Conservation (phyloP, 2,113 vertebrate species). For the Strix aluco region DNA sequence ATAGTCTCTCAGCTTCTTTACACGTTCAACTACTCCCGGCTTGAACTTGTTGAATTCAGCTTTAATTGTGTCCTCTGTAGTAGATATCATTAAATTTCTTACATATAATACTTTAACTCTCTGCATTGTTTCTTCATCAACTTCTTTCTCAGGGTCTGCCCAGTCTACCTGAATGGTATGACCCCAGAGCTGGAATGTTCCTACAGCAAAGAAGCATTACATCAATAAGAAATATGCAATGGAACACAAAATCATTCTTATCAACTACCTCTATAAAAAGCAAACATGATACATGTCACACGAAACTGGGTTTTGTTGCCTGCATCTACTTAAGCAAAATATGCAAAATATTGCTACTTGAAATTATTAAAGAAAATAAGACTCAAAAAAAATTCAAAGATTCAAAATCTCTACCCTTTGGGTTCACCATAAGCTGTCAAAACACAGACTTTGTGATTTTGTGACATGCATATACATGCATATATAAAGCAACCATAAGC, state of each 20-base stretch:
- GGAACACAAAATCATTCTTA: neutral
- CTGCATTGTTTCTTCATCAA: slow-evolving; percentile 93
- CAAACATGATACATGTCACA: neutral
- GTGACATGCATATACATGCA: neutral
- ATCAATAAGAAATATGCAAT: neutral
- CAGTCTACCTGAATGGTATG: slow-evolving; percentile 92
- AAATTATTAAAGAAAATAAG: neutral
- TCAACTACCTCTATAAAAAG: neutral
- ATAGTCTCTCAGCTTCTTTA: slow-evolving; percentile 93
- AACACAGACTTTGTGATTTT: neutral
- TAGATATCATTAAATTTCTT: slow-evolving; percentile 91
- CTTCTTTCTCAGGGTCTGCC: slow-evolving; percentile 92
- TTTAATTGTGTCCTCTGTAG: slow-evolving; percentile 87
- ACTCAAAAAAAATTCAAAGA: neutral
- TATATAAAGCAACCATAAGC: neutral
- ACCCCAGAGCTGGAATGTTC: slow-evolving; percentile 91
- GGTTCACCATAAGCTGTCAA: neutral
- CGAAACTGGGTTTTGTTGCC: neutral
- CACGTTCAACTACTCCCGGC: slow-evolving; percentile 88
- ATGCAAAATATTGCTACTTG: neutral
- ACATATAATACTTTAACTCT: slow-evolving; percentile 91
- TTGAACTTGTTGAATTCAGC: slow-evolving; percentile 89
- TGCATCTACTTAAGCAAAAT: neutral
- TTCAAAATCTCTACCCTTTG: neutral
- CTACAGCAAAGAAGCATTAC: slow-evolving; percentile 65